Percentiles rank a stretch among this genome's conserved stretches.
Evolutionary conservation across 2,888 invertebrate genomes (phyloP).

Genomic region (Dione vanillae): DNA sequence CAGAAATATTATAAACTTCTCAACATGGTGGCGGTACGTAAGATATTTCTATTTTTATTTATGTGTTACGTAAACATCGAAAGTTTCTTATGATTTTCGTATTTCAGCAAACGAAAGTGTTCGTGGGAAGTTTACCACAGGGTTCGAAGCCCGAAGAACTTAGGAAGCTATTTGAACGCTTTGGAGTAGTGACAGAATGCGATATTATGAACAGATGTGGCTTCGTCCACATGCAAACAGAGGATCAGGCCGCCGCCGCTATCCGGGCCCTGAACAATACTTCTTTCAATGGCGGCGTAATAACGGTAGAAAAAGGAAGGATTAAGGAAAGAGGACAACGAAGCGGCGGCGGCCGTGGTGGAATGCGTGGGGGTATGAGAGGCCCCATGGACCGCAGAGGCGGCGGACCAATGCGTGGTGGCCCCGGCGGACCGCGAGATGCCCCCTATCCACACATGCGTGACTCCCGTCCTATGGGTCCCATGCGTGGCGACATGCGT

Average conservation of each 20-base stretch:
- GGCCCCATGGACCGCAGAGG: slow-evolving; percentile 68
- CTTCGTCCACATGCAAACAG: slow-evolving; percentile 95
- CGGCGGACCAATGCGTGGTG: slow-evolving; percentile 64
- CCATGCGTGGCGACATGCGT: slow-evolving; percentile 78
- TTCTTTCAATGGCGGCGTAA: slow-evolving; percentile 92
- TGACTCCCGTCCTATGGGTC: slow-evolving; percentile 60
- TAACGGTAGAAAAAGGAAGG: slow-evolving; percentile 93
- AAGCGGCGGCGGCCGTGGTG: slow-evolving; percentile 75
- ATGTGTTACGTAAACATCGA: slow-evolving; percentile 47
- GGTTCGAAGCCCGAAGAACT: slow-evolving; percentile 93
- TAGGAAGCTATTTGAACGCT: slow-evolving; percentile 92
- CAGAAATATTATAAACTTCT: slow-evolving; percentile 29
- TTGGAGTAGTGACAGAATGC: slow-evolving; percentile 95
- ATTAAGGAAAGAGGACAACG: slow-evolving; percentile 88
- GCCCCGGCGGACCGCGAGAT: slow-evolving; percentile 56
- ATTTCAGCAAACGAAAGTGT: slow-evolving; percentile 91
- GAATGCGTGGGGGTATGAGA: slow-evolving; percentile 76
- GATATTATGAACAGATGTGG: slow-evolving; percentile 97
- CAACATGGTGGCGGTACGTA: slow-evolving; percentile 79
- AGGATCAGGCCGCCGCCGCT: slow-evolving; percentile 92
- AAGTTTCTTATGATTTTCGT: slow-evolving; percentile 37
- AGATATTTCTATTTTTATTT: slow-evolving; percentile 31
- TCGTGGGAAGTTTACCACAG: slow-evolving; percentile 95
- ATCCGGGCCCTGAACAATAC: slow-evolving; percentile 92
- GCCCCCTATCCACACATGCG: slow-evolving; percentile 62